These are phyloP conservation scores for Dilophus febrilis DNA, from an alignment of 2,888 invertebrate species.

Conservation along the genomic window DNA sequence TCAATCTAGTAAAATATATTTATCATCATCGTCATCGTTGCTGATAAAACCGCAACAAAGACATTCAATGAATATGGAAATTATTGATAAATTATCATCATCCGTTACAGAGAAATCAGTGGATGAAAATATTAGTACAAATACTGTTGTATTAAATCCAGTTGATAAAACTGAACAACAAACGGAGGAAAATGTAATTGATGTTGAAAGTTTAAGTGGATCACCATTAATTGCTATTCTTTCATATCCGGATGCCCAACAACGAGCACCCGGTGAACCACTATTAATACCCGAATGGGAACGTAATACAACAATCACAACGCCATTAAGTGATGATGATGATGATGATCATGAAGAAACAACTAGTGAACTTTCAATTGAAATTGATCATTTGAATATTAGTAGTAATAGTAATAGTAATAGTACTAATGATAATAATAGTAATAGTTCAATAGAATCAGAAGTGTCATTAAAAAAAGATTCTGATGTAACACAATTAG, in stretches of 20 bases:
- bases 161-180: background rate
- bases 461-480: background rate
- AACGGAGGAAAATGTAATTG: no score
- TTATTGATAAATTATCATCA: background rate
- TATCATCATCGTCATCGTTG: no score
- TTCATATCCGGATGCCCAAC: background rate
- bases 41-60: no score
- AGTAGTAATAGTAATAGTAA: background rate
- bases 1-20: background rate
- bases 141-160: background rate
- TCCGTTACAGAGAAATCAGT: background rate
- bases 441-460: background rate
- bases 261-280: constrained; percentile 8
- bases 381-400: no score
- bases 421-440: background rate
- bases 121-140: constrained; percentile 1
- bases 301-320: constrained; percentile 7
- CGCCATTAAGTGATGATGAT: background rate
- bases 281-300: constrained; percentile 9
- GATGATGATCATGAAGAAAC: background rate
- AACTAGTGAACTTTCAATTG: no score
- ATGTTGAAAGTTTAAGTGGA: constrained; percentile 11
- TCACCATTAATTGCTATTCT: background rate
- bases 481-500: background rate
- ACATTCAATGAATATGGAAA: no score